Conservation (phyloP, 1,140 invertebrate genomes). For the Sminthurides bifidus region DNA sequence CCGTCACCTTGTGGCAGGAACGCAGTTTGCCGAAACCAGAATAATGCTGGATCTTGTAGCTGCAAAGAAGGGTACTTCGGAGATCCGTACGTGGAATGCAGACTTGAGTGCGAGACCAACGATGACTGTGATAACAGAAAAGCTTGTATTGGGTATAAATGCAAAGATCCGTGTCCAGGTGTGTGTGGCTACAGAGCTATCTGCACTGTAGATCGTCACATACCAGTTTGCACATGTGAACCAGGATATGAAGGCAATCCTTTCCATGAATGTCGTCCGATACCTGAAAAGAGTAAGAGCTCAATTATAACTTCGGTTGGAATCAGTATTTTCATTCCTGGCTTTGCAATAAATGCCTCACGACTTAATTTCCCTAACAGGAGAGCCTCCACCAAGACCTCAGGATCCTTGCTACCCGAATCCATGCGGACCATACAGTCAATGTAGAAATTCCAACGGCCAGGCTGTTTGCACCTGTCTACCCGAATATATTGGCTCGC, state of each 20-base stretch:
- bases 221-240: constrained; percentile 56
- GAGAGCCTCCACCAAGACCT: background rate
- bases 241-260: constrained; percentile 58
- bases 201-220: constrained; percentile 63
- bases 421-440: constrained; percentile 54
- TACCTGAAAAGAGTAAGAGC: constrained; percentile 1
- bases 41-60: constrained; percentile 40
- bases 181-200: constrained; percentile 56
- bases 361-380: background rate
- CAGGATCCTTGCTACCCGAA: constrained; percentile 36
- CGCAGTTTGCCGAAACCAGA: constrained; percentile 3
- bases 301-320: background rate
- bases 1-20: constrained; percentile 51
- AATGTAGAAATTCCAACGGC: constrained; percentile 43
- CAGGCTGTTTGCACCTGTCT: constrained; percentile 47
- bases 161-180: constrained; percentile 54
- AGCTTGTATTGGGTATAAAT: constrained; percentile 51
- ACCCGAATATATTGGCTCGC: constrained; percentile 48
- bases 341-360: too few relatives aligned
- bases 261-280: constrained; percentile 39
- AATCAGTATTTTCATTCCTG: background rate
- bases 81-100: constrained; percentile 45
- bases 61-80: constrained; percentile 50
- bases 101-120: constrained; percentile 56
- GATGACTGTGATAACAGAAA: constrained; percentile 43